Conservation (phyloP, 2,888 invertebrate genomes). For the Tetheella fluctuosa region DNA sequence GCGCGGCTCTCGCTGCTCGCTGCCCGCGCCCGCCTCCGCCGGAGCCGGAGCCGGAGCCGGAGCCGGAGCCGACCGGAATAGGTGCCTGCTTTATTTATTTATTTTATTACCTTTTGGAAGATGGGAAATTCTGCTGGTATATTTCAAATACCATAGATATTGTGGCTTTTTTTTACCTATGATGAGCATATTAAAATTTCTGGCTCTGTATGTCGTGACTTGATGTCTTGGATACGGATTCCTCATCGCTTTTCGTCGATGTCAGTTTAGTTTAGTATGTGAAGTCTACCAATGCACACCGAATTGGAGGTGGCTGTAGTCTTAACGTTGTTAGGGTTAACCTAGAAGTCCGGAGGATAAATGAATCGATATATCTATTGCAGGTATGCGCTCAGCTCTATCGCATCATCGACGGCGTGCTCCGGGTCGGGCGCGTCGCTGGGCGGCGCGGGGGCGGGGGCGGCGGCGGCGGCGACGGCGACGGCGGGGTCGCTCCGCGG, state of each 20-base stretch:
- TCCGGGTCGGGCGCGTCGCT: conserved; percentile 26
- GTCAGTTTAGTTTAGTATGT: too few relatives aligned
- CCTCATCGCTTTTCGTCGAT: too few relatives aligned
- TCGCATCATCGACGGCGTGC: conserved; percentile 86
- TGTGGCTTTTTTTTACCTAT: too few relatives aligned
- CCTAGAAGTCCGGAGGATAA: too few relatives aligned
- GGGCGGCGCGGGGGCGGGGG: conserved; percentile 16
- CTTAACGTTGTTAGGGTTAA: too few relatives aligned
- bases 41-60: conserved; percentile 13
- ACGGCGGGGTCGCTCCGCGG: conserved; percentile 51
- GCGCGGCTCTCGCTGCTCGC: conserved; percentile 61
- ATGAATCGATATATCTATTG: conserved; percentile 4
- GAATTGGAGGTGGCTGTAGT: neutral
- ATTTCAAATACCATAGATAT: too few relatives aligned
- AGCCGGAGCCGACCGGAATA: conserved; percentile 43
- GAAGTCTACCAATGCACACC: too few relatives aligned
- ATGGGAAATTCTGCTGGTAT: too few relatives aligned
- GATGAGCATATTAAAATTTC: neutral
- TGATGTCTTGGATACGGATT: too few relatives aligned
- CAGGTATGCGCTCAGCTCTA: conserved; percentile 86
- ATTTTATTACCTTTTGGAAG: conserved; percentile 19
- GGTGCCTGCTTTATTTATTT: conserved; percentile 33
- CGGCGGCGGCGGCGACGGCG: conserved; percentile 34
- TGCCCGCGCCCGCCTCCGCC: conserved; percentile 49
- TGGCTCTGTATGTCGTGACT: too few relatives aligned